Evolutionary conservation across 92 coral and sea anemone genomes (phyloP).

Genomic region (Ricordea florida): DNA sequence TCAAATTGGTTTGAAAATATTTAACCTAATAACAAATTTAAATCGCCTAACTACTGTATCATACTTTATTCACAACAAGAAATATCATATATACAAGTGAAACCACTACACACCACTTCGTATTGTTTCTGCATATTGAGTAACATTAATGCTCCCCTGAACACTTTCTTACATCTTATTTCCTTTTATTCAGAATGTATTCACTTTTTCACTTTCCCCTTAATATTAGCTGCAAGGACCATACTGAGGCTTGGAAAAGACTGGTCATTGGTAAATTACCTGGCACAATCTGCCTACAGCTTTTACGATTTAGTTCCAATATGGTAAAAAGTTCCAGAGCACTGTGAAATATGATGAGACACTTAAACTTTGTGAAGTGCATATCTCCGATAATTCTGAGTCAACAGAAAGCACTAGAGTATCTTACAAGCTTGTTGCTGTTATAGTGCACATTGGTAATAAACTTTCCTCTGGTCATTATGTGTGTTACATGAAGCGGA

Average conservation of each 20-base stretch:
- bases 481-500: constrained; percentile 47
- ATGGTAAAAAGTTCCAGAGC: constrained; percentile 23
- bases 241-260: constrained; percentile 52
- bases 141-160: no score
- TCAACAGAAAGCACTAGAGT: neutral
- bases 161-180: no score
- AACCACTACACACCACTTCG: no score
- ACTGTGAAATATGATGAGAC: constrained; percentile 28
- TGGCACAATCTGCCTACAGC: constrained; percentile 27
- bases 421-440: constrained; percentile 30
- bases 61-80: no score
- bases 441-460: constrained; percentile 33
- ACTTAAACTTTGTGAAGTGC: constrained; percentile 1
- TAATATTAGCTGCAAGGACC: constrained; percentile 9
- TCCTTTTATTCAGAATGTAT: no score
- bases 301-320: constrained; percentile 29
- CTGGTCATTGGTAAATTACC: constrained; percentile 26
- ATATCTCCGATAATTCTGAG: neutral
- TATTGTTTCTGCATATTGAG: no score
- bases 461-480: constrained; percentile 51
- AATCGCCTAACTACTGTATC: no score
- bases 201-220: no score
- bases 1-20: no score
- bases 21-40: no score
- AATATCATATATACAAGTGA: no score